Percentiles rank a stretch among this genome's conserved stretches.
Evolutionary conservation across 1,140 invertebrate species (phyloP).

Genomic region (Drosophila prosaltans): DNA sequence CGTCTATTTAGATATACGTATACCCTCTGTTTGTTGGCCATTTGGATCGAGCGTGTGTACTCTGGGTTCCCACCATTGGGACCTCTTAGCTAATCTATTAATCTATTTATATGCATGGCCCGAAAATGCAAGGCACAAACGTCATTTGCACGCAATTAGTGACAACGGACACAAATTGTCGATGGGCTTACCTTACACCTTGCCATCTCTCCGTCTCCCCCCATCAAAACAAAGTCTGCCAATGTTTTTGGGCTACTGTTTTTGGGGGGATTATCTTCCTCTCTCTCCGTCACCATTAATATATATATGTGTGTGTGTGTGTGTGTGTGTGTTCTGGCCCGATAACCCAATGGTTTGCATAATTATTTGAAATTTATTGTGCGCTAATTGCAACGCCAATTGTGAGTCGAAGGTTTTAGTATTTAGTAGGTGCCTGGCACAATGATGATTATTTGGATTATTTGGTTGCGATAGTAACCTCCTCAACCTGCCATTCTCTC

Average conservation of each 20-base stretch:
- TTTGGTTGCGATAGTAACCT: not conserved
- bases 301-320: conserved; percentile 1
- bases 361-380: conserved; percentile 69
- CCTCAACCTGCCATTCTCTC: not conserved
- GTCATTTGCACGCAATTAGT: conserved; percentile 80
- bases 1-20: not conserved
- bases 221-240: conserved; percentile 7
- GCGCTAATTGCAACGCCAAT: conserved; percentile 64
- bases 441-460: conserved; percentile 2
- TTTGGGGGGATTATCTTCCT: conserved; percentile 51
- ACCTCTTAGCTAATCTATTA: conserved; percentile 29
- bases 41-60: not conserved
- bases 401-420: conserved; percentile 23
- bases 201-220: not conserved
- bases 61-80: not conserved
- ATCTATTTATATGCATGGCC: conserved; percentile 67
- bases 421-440: conserved; percentile 48
- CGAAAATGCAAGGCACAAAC: conserved; percentile 71
- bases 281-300: not conserved
- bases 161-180: conserved; percentile 68
- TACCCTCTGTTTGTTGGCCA: not conserved
- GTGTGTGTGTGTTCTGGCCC: conserved; percentile 8
- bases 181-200: conserved; percentile 11
- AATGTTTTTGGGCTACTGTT: conserved; percentile 39
- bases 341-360: conserved; percentile 38